phyloP scores from a whole-genome alignment of 2,888 invertebrate genomes.

The Zaprionus lineosus region DNA sequence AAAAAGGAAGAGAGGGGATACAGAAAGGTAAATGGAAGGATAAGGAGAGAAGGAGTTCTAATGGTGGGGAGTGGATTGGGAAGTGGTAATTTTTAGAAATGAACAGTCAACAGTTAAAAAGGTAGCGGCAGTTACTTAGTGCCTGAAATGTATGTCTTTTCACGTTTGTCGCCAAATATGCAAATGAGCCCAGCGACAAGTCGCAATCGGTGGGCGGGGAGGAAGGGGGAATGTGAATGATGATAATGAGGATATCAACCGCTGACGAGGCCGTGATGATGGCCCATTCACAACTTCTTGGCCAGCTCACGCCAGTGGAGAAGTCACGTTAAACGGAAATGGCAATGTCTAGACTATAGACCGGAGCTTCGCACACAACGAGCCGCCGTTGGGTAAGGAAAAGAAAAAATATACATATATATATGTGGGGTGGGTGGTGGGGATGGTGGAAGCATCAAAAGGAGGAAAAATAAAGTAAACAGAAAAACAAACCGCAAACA shows the following conservation, averaged over 20 bases:
- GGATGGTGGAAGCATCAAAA: neutral
- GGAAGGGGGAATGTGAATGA: too few relatives aligned
- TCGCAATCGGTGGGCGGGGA: too few relatives aligned
- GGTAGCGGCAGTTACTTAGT: too few relatives aligned
- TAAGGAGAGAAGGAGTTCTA: too few relatives aligned
- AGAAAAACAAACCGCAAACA: conserved; percentile 54
- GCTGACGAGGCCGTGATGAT: conserved; percentile 5
- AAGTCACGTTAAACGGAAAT: conserved; percentile 74
- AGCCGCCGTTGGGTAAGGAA: conserved; percentile 17
- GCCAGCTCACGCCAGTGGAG: conserved; percentile 31
- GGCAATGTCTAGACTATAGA: conserved; percentile 71
- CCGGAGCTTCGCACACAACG: conserved; percentile 27
- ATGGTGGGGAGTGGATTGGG: too few relatives aligned
- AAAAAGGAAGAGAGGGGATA: conserved; percentile 13
- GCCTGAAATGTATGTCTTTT: neutral
- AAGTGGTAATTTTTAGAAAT: conserved; percentile 19
- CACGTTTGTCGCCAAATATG: conserved; percentile 1
- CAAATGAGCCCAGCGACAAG: neutral
- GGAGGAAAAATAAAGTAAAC: conserved; percentile 1
- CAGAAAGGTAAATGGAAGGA: too few relatives aligned
- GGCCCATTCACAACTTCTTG: conserved; percentile 7
- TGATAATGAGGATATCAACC: conserved; percentile 20
- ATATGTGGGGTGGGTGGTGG: too few relatives aligned
- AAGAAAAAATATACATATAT: neutral
- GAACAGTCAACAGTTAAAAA: conserved; percentile 17